Conservation (phyloP, 2,888 invertebrate genomes). For the Calephelis perditalis region DNA sequence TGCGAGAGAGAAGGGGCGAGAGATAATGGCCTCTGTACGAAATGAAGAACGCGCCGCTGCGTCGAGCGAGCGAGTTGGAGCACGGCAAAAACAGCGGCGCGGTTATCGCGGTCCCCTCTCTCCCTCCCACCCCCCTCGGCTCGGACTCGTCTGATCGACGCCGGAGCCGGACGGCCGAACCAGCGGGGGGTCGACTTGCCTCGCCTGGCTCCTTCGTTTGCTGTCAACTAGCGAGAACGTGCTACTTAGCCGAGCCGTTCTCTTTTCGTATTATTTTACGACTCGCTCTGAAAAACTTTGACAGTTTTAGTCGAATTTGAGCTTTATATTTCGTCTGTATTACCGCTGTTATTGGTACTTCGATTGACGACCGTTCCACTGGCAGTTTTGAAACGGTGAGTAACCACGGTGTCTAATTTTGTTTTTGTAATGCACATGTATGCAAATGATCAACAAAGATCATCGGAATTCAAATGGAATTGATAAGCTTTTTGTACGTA, state of each 20-base stretch:
- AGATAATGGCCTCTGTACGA: constrained; percentile 75
- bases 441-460: constrained; percentile 12
- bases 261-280: constrained; percentile 44
- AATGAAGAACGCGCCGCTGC: constrained; percentile 74
- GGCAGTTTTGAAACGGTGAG: constrained; percentile 62
- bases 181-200: constrained; percentile 70
- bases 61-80: constrained; percentile 62
- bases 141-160: constrained; percentile 61
- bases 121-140: constrained; percentile 39
- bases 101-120: constrained; percentile 63
- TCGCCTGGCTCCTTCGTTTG: constrained; percentile 54
- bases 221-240: constrained; percentile 44
- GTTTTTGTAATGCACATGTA: constrained; percentile 21
- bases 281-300: constrained; percentile 57
- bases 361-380: constrained; percentile 51
- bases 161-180: constrained; percentile 67
- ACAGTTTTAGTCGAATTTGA: constrained; percentile 43
- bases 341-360: constrained; percentile 47
- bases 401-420: constrained; percentile 21
- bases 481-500: background rate
- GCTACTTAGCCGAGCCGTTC: constrained; percentile 39
- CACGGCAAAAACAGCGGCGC: constrained; percentile 74
- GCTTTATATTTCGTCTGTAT: constrained; percentile 46
- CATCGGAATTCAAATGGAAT: background rate
- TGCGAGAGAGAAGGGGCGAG: constrained; percentile 61